Conservation (phyloP, 2,797 vertebrate species). For the Lophura swinhoii region DNA sequence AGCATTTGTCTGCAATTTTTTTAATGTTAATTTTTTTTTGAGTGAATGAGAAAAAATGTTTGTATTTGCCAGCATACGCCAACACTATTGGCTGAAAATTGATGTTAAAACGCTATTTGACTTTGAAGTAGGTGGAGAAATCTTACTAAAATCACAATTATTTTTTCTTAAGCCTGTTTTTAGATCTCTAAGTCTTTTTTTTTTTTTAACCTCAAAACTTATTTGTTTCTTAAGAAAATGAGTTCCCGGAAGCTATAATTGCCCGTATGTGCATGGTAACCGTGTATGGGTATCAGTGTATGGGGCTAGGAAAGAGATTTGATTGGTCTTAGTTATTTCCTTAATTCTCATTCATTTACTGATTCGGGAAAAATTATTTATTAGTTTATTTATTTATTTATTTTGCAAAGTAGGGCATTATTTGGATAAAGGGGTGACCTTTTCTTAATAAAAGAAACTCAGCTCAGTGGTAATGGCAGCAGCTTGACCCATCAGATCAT, state of each 20-base stretch:
- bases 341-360: not conserved
- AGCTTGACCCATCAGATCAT: not conserved
- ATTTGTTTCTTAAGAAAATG: not conserved
- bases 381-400: too few species aligned
- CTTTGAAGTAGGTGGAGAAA: not conserved
- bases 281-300: not conserved
- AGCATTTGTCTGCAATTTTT: not conserved
- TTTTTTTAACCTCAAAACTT: not conserved
- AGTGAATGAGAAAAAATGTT: not conserved
- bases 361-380: not conserved
- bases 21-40: not conserved
- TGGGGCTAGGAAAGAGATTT: not conserved
- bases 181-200: not conserved
- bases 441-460: not conserved
- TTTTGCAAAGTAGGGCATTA: not conserved
- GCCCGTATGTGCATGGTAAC: not conserved
- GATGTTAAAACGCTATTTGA: not conserved
- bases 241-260: not conserved
- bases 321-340: not conserved
- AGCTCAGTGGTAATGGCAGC: not conserved
- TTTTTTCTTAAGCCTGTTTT: not conserved
- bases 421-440: not conserved
- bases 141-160: not conserved
- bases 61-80: not conserved
- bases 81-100: not conserved